Evolutionary conservation across 1,140 invertebrate genomes (phyloP), one percentile per base, ranked within the genome.

Genomic region (Chelonus insularis): DNA sequence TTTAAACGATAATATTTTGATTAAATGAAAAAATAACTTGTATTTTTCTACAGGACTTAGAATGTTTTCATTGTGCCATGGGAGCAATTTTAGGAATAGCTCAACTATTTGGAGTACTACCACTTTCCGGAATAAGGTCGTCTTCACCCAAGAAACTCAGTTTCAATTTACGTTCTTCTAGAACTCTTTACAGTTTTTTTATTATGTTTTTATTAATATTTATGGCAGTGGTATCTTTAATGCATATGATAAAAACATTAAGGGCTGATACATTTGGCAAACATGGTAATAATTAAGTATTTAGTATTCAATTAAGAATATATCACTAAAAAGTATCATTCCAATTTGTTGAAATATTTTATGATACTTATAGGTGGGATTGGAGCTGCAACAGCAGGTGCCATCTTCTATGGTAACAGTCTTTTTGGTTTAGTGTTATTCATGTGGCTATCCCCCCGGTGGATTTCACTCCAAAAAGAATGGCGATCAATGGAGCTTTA

Each of bases 351-450:
- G n/a, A n/a, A n/a, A n/a, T n/a, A n/a, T n/a, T n/a, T n/a, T n/a
- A n/a, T n/a, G n/a, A n/a, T 11, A 52, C 41, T 72, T 67, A 23
- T 55, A 84, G 83, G 81, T 25, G 82, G 81, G 12, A 76, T 84
- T 23, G 69, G 72, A 2, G 69, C 75, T 61, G 82, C 82, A 9
- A 84, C 82, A 4, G 75, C 72, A 1, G 83, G 83, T 11, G 79
- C 78, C 5, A 68, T 82, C 37, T 84, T 84, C 69, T 84, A 84
- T 36, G 77, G 78, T 2, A 83, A 84, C 52, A 78, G 76, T 57
- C 68, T 83, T 56, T 18, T 79, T n/a, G 79, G 75, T 3, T 59
- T 68, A 1, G 45, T 75, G 11, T 48, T 83, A 51, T 84, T 83
- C 59, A 69, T 82, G 41, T 70, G 72, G 65, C 68, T 84, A 16